Evolutionary conservation across 2,888 invertebrate species (phyloP), one percentile per base, ranked within the genome.

Genomic region (Belgica antarctica): DNA sequence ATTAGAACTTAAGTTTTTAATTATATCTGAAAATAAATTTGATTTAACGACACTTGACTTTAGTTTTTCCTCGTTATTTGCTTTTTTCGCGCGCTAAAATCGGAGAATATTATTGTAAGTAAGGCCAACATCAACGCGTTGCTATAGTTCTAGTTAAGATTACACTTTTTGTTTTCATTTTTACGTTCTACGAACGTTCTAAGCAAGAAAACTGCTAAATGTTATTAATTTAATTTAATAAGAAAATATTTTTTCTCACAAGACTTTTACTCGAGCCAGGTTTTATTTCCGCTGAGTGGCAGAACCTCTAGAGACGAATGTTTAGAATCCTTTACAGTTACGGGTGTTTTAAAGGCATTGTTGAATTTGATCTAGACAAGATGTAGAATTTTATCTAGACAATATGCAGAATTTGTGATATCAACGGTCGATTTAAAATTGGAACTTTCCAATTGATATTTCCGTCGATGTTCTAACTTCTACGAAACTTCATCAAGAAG

Each of bases 121-220:
- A 52, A 52, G 52, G 52, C 52, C 46, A 34, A 34, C 34, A 34
- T 41, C 15, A 41, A 10, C 41, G 41, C 41, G 52, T 52, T 52
- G 52, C 52, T 41, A 12, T 52, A 52, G 17, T 52, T 52, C 52
- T 52, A 41, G 41, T 41, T 41, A 52, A 52, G 52, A 52, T 22
- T 7, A 7, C 41, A 7, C 10, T 7, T 22, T 12, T 52, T 17
- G 12, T 52, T 52, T 52, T 52, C 52, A 17, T 17, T 2, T n/a
- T 15, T 3, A 4, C 41, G 2, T 41, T 41, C 41, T 41, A 41
- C 12, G 41, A 41, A n/a, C 41, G 41, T 4, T n/a, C n/a, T n/a
- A 5, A 2, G 41, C 15, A 15, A 41, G 31, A 31, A 31, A 41
- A 41, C 10, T 41, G 3, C 41, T n/a, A 41, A 41, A 41, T 10